Evolutionary conservation across 2,888 invertebrate species (phyloP), one percentile per base, ranked within the genome.

Genomic region (Pardosa pseudoannulata): DNA sequence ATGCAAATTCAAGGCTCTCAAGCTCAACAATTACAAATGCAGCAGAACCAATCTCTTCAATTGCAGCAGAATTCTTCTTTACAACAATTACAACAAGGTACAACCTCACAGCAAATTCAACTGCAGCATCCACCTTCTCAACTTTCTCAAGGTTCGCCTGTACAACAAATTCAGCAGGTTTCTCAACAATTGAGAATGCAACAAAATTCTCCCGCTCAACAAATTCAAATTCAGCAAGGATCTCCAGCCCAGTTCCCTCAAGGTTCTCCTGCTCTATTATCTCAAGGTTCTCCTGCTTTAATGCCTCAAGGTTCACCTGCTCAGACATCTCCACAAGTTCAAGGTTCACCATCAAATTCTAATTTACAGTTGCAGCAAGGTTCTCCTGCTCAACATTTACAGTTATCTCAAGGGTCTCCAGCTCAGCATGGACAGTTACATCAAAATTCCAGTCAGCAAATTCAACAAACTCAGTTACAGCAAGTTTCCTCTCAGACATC

Each of bases 211-310:
- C 83, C 83, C 23, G 83, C 83, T n/a, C 83, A 83, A 7, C 82
- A 82, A 16, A 46, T 79, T n/a, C 79, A 80, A 56, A 23, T 81
- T n/a, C 83, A 83, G 27, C 83, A 83, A 72, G 79, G 79, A 36
- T 79, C 85, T 19, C 85, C 85, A 32, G 85, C 85, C 9, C 82
- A 82, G 39, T 74, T 74, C 9, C 56, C 80, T 46, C 83, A 83
- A 56, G 78, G 76, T 0, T 83, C 83, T n/a, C 78, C 78, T 13
- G 83, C 83, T 32, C 23, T 56, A 27, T 70, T 76, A 11, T 41
- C 82, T 29, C 85, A 86, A 27, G 79, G 79, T 5, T 86, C 85
- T n/a, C 79, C 79, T 16, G 85, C 85, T 19, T 73, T 79, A 16
- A 70, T 86, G 32, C 73, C 79, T 23, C 85, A 86, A 64, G 85